Evolutionary conservation across 2,888 invertebrate species (phyloP), one percentile per base, ranked within the genome.

Genomic region (Nipponacmea schrenckii): DNA sequence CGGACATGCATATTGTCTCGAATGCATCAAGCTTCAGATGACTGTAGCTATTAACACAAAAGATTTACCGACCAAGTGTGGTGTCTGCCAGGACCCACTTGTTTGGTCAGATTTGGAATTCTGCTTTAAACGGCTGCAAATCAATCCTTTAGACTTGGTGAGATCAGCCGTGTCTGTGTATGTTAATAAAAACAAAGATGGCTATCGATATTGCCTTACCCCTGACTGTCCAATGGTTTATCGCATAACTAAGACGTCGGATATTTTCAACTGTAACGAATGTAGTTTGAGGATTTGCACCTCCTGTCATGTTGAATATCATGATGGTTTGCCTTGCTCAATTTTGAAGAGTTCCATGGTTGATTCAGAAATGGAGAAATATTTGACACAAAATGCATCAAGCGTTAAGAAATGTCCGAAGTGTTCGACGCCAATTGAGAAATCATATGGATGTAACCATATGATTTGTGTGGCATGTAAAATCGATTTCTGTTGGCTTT

Each of bases 161-260:
- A 73, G 67, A 50, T 74, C 81, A 15, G 75, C 87, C 15, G 65
- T 84, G 4, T 71, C 75, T 17, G 67, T 72, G 14, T 84, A 81
- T 71, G 79, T 84, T 3, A 39, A 50, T 14, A 68, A 64, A 62
- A 80, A 84, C 20, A 62, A 68, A 8, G 67, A 77, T 39, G 67
- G 71, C n/a, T 83, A 75, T 71, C 78, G 72, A 8, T 85, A 78
- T 73, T 87, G 87, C 70, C 56, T 78, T n/a, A 84, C 86, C 1
- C 82, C 86, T 0, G 81, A 87, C 70, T 87, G 87, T 67, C 74
- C 77, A 12, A 80, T 80, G 69, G 77, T 86, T 8, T 87, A 86
- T 68, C 74, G 78, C 17, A 77, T 83, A 0, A 77, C 80, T 8
- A 26, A 15, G n/a, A 50, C 64, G 24, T 62, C 68, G 1, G 63